Percentiles rank a stretch among this genome's conserved stretches.
Conservation (phyloP, 2,797 vertebrate genomes). For the Adrianichthys oophorus region DNA sequence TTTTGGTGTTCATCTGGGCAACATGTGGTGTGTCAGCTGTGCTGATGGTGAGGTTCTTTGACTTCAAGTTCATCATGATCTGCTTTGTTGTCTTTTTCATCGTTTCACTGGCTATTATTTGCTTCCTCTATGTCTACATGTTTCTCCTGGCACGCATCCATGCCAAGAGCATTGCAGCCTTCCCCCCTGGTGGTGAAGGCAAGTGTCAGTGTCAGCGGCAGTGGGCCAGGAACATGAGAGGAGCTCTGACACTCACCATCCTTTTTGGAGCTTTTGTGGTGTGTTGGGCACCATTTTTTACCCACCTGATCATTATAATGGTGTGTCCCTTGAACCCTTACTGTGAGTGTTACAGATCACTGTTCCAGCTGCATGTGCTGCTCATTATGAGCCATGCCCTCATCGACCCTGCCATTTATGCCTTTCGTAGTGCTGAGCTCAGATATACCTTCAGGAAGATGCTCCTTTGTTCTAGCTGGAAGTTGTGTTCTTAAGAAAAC, state of each 20-base stretch:
- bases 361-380: slow-evolving; percentile 88
- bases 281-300: slow-evolving; percentile 93
- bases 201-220: slow-evolving; percentile 20
- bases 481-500: slow-evolving; percentile 12
- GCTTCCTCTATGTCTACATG: slow-evolving; percentile 92
- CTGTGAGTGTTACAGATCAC: slow-evolving; percentile 92
- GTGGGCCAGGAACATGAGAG: slow-evolving; percentile 80
- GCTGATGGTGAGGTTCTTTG: slow-evolving; percentile 85
- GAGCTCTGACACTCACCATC: slow-evolving; percentile 89
- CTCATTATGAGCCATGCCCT: slow-evolving; percentile 91
- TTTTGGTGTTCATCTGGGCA: slow-evolving; percentile 83
- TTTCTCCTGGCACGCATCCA: slow-evolving; percentile 90
- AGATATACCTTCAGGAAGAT: slow-evolving; percentile 87
- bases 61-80: slow-evolving; percentile 81
- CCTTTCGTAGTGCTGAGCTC: slow-evolving; percentile 89
- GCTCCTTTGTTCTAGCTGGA: slow-evolving; percentile 69
- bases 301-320: slow-evolving; percentile 87
- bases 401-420: slow-evolving; percentile 94
- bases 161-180: slow-evolving; percentile 81
- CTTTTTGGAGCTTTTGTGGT: slow-evolving; percentile 90
- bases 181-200: slow-evolving; percentile 61
- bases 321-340: slow-evolving; percentile 91
- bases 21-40: slow-evolving; percentile 81
- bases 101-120: slow-evolving; percentile 83
- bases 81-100: slow-evolving; percentile 85